A percentile compares a stretch with the other conserved stretches of the same genome.
Conservation (phyloP, 2,888 invertebrate genomes). For the Mythimna albipuncta region DNA sequence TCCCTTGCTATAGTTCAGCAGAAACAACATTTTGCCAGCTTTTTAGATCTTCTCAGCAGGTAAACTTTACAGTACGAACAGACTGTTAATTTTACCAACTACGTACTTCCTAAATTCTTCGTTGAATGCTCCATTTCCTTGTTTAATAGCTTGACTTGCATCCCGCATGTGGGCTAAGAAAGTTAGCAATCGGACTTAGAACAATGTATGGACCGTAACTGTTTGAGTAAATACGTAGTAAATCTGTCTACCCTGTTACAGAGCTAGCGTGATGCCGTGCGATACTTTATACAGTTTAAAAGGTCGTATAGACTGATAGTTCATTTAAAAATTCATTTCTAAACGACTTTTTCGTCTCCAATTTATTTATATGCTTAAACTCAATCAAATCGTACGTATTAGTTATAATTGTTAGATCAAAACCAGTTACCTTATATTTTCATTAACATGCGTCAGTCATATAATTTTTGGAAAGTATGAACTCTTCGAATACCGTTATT, state of each 20-base stretch:
- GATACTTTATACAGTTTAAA: constrained; percentile 36
- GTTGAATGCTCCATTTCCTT: constrained; percentile 44
- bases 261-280: constrained; percentile 26
- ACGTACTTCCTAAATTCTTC: constrained; percentile 34
- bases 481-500: constrained; percentile 58
- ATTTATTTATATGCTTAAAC: constrained; percentile 22
- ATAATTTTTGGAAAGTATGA: constrained; percentile 62
- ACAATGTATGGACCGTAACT: constrained; percentile 34
- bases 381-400: constrained; percentile 35
- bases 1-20: no score
- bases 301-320: constrained; percentile 15
- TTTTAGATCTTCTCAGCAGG: background rate
- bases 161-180: constrained; percentile 49
- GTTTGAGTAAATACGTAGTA: background rate
- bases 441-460: constrained; percentile 56
- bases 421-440: constrained; percentile 62
- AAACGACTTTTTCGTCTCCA: constrained; percentile 14
- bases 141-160: constrained; percentile 27
- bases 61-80: background rate
- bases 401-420: constrained; percentile 55
- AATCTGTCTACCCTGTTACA: constrained; percentile 18
- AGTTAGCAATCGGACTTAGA: constrained; percentile 31
- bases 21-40: no score
- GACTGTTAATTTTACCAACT: background rate
- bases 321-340: constrained; percentile 22